Percentiles rank a stretch among this genome's conserved stretches.
These are phyloP conservation scores for Antechinus stuartii DNA, from an alignment of 2,113 vertebrate species.

Conservation along the genomic window DNA sequence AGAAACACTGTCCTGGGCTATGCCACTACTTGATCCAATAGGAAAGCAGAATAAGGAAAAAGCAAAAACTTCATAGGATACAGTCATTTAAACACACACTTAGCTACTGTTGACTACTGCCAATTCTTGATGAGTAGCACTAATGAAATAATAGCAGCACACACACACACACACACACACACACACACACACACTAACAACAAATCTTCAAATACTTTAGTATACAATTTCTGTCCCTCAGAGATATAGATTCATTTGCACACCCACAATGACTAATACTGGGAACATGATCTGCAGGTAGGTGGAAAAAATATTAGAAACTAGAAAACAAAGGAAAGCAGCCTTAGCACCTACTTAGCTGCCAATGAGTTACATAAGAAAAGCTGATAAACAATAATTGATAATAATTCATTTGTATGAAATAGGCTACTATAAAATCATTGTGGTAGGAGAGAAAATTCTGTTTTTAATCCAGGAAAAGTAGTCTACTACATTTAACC, in stretches of 20 bases:
- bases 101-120: not conserved
- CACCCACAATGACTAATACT: not conserved
- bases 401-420: not conserved
- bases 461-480: slow-evolving; percentile 8
- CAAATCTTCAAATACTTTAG: not conserved
- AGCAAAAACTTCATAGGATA: not conserved
- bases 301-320: not conserved
- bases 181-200: not conserved
- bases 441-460: not conserved
- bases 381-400: not conserved
- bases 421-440: not conserved
- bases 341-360: not conserved
- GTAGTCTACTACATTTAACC: not conserved
- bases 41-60: not conserved
- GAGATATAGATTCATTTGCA: not conserved
- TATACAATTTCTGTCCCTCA: not conserved
- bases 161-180: no score
- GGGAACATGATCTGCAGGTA: not conserved
- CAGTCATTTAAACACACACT: not conserved
- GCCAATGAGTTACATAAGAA: not conserved
- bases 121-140: not conserved
- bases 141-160: not conserved
- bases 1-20: not conserved
- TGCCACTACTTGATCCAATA: not conserved
- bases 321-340: not conserved